Percentiles rank a stretch among this genome's conserved stretches.
phyloP scores from a whole-genome alignment of 2,113 vertebrate genomes.

The Heterotilapia buettikoferi region DNA sequence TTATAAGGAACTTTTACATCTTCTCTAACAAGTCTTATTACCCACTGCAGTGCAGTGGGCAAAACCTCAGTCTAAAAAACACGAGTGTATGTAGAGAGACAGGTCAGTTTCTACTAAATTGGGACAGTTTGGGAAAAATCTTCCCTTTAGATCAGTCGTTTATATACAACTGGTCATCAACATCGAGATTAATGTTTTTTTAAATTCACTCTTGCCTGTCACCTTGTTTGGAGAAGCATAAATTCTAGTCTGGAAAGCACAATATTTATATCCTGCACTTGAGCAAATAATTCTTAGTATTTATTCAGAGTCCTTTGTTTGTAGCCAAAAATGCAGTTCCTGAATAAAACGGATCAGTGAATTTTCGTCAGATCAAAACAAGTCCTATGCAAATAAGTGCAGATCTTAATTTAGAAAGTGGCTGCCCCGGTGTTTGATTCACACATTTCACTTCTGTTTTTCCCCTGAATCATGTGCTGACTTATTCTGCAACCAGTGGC shows the following conservation, averaged over 20 bases:
- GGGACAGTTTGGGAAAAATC: neutral
- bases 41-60: neutral
- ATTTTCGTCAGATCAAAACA: neutral
- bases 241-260: neutral
- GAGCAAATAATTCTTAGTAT: neutral
- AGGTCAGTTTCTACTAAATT: neutral
- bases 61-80: neutral
- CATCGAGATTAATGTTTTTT: neutral
- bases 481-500: neutral
- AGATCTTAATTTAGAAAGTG: neutral
- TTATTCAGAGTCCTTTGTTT: neutral
- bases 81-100: accelerated
- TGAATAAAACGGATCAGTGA: neutral
- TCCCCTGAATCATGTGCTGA: neutral
- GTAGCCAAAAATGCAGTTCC: neutral
- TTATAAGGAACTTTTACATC: neutral
- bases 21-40: neutral
- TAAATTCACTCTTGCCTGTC: neutral
- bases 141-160: neutral
- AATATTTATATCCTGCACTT: neutral
- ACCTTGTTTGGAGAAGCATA: neutral
- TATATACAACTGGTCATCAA: neutral
- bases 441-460: neutral
- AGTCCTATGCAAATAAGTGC: neutral
- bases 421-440: neutral